Base-by-base conservation (phyloP, 30 jellyfish, hydroid and myxozoan genomes). In the Aurelia sp. region DNA sequence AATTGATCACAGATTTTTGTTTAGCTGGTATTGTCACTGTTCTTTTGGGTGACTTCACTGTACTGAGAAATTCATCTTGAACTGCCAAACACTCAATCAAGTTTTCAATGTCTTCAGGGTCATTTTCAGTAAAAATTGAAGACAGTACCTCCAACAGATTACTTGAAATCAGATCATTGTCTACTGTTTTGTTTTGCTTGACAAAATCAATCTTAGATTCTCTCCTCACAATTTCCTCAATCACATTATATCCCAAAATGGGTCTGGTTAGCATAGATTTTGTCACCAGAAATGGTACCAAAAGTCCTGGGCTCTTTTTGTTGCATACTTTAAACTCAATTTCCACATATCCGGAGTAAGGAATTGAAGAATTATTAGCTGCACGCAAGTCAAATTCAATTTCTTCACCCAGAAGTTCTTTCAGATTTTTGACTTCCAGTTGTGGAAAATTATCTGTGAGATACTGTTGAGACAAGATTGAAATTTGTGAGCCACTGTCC, bases 401-500 rank as follows among this genome's bases (percentile, higher is more conserved):
- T 40, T 40, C 51, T 4, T 40, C 51, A 67, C 53, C 90, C 13
- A 80, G 50, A 47, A 80, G 22, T 44, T 65, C 68, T 13, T 47
- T 66, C 30, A 80, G 52, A 8, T 80, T 64, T 40, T 53, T 38
- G 2, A 80, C 13, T 53, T 80, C 78, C 10, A 27, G 63, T 12
- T 67, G 17, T 57, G 82, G 74, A 47, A 22, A 15, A 52, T 64
- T 19, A 59, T n/a, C 10, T 5, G 41, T 31, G n/a, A 80, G 41
- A 70, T 71, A 80, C 44, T 38, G 51, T 18, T 11, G 66, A 5
- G 90, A 65, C 13, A 80, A 35, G 51, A 80, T 52, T 24, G 83
- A 80, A 5, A 82, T 86, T 53, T 82, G 92, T 17, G 92, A 75
- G 40, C 92, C 92, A 27, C 78, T 82, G 76, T 60, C 92, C 75